Evolutionary conservation across 2,797 vertebrate species (phyloP).

Genomic region (Threskiornis aethiopicus): DNA sequence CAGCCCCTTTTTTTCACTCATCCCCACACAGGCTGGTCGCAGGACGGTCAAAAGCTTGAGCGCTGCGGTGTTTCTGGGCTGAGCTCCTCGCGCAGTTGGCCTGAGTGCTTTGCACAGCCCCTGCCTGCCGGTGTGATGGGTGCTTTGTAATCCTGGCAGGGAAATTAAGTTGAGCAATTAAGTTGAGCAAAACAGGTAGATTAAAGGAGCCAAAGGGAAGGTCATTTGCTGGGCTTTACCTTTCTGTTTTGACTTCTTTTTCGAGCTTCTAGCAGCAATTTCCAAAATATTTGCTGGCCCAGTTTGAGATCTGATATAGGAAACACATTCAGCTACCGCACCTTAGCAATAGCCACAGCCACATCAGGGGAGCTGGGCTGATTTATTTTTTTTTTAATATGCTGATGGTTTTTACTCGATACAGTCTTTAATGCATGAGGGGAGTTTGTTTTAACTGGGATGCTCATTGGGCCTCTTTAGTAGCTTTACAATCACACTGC

Average conservation of each 20-base stretch:
- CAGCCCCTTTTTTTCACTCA: too few species aligned
- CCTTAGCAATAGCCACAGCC: background rate
- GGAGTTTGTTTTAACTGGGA: background rate
- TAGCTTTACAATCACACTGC: background rate
- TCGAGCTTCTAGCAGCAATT: background rate
- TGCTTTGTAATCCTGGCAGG: background rate
- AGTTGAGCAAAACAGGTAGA: too few species aligned
- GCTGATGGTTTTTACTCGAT: background rate
- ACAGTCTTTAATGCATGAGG: background rate
- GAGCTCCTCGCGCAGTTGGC: accelerated
- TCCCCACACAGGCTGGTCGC: too few species aligned
- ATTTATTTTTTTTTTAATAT: background rate
- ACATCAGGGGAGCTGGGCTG: background rate
- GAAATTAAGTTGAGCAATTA: background rate
- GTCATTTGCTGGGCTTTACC: background rate
- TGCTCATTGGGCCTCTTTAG: background rate
- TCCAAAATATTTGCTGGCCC: background rate
- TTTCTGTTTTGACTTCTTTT: background rate
- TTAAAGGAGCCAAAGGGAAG: background rate
- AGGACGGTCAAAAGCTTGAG: background rate
- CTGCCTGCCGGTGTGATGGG: accelerated
- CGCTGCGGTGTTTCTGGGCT: accelerated
- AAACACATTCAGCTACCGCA: accelerated
- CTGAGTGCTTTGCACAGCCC: background rate
- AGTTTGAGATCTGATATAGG: background rate